phyloP scores from a whole-genome alignment of 2,113 vertebrate genomes.

The Hemibagrus wyckioides region DNA sequence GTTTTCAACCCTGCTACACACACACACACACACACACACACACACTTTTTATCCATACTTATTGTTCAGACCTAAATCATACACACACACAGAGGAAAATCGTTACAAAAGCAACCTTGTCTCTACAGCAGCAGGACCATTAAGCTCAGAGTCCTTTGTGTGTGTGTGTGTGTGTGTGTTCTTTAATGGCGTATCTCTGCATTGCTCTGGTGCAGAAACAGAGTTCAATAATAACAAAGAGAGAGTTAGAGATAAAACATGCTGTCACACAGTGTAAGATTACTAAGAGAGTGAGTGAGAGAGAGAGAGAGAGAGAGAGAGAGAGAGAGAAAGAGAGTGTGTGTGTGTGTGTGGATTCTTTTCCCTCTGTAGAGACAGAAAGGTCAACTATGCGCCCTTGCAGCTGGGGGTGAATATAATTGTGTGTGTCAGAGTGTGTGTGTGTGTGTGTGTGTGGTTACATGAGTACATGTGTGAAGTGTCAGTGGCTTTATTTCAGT shows the following conservation, averaged over 20 bases:
- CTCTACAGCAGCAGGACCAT: conserved; percentile 19
- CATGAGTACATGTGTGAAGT: conserved; percentile 43
- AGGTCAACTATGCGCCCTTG: conserved; percentile 51
- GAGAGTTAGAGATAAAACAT: not conserved
- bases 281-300: not conserved
- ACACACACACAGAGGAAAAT: conserved; percentile 35
- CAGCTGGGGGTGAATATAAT: conserved; percentile 40
- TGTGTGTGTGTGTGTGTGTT: not conserved
- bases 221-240: conserved; percentile 21
- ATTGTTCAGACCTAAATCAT: conserved; percentile 17
- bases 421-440: conserved; percentile 29
- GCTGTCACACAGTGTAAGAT: conserved; percentile 29
- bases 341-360: not conserved
- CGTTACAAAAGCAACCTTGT: conserved; percentile 17
- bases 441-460: conserved; percentile 29
- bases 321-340: not conserved
- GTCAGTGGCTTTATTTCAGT: not conserved
- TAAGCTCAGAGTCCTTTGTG: not conserved
- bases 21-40: conserved; percentile 18
- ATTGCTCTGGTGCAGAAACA: not conserved
- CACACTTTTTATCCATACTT: not conserved
- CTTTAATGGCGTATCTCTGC: not conserved
- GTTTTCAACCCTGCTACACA: not conserved
- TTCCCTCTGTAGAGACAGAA: conserved; percentile 35
- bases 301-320: not conserved